Conservation (phyloP, 2,113 vertebrate species). For the Chitala chitala region DNA sequence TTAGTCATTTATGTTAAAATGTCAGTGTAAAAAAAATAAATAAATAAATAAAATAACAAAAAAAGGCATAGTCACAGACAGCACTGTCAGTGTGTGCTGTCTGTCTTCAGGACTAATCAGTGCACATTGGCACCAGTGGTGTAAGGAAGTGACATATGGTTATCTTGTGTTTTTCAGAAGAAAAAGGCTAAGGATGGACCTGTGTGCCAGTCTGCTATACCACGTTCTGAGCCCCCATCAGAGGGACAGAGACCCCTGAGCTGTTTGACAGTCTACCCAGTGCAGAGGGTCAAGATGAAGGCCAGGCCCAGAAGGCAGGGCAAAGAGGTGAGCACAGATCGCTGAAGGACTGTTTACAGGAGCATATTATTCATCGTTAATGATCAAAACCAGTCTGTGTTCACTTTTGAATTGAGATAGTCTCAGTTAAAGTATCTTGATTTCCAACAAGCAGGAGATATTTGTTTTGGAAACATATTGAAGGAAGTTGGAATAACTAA, state of each 20-base stretch:
- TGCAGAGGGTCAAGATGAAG: conserved; percentile 74
- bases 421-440: neutral
- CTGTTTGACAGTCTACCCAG: conserved; percentile 56
- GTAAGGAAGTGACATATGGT: no score
- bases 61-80: no score
- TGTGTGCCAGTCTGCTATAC: conserved; percentile 62
- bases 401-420: neutral
- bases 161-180: conserved; percentile 70
- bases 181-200: conserved; percentile 81
- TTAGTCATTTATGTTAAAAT: no score
- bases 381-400: neutral
- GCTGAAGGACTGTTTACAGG: no score
- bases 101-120: no score
- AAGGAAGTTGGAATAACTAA: neutral
- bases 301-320: conserved; percentile 77
- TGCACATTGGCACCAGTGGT: no score
- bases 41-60: no score
- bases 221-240: conserved; percentile 61
- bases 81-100: neutral
- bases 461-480: neutral
- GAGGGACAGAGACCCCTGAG: conserved; percentile 57
- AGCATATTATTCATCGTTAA: neutral
- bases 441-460: neutral
- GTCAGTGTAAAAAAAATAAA: no score
- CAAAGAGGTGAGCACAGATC: conserved; percentile 18